Evolutionary conservation across 2,113 vertebrate species (phyloP), one percentile per base, ranked within the genome.

Genomic region (Thalassarche chlororhynchos): DNA sequence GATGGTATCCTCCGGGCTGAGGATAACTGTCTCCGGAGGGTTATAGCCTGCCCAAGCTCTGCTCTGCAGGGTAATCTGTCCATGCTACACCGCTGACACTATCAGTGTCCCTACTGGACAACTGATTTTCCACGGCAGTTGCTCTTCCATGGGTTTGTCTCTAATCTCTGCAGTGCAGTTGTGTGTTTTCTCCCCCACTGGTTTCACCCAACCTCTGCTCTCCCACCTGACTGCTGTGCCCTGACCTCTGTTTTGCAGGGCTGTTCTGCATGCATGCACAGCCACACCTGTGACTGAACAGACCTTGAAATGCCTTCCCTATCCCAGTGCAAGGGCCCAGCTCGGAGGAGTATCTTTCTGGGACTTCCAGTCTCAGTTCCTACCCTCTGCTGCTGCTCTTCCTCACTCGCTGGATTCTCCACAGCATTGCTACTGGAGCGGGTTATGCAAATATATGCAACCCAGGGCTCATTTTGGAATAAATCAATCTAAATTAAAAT

Each of bases 401-500:
- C 93, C 85, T 95, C 68, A 93, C 93, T 96, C 12, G 14, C 51
- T 86, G 90, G 70, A 77, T 97, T 94, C 92, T 97, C 90, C 69
- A 82, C 76, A 95, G 96, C 15, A 64, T 87, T 96, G 79, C 29
- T 95, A 46, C 82, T 79, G 90, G 83, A 57, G 60, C 86, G 61
- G 86, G 82, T 98, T 98, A 98, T 98, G 98, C 91, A 98, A 98
- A 98, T 98, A 95, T 95, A 96, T 96, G 95, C 97, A 97, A 98
- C 93, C 94, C 89, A 84, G 72, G 61, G 81, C 94, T 97, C 89
- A 95, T 97, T 98, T 97, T 91, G 64, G 97, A 98, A 98, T 97
- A 96, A 98, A 97, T 97, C 97, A 97, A 90, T 92, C 91, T 95
- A 96, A 98, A 98, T 98, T 98, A 98, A 98, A 98, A 98, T 97